These are phyloP conservation scores for Gadopsis bispinosus DNA, from an alignment of 2,797 vertebrate genomes.

Conservation along the genomic window DNA sequence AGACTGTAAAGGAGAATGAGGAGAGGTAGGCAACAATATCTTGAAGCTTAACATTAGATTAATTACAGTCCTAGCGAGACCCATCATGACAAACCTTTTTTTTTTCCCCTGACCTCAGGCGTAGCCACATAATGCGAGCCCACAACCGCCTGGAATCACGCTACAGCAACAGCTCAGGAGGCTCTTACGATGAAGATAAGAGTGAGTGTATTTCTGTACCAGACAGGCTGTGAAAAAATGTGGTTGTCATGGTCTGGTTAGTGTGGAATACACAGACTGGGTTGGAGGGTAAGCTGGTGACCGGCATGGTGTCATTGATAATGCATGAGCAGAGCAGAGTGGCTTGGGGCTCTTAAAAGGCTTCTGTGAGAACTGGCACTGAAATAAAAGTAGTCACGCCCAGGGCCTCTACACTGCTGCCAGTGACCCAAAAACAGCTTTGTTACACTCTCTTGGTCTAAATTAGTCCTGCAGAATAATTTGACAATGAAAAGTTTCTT, in stretches of 20 bases:
- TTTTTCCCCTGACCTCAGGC: constrained; percentile 77
- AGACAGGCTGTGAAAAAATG: constrained; percentile 8
- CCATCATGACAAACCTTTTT: neutral
- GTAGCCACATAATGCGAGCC: constrained; percentile 84
- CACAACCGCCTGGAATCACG: constrained; percentile 95
- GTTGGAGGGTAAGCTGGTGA: constrained; percentile 45
- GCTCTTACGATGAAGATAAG: constrained; percentile 98
- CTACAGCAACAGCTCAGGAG: constrained; percentile 98
- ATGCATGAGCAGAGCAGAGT: constrained; percentile 65
- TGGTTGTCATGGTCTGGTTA: constrained; percentile 36
- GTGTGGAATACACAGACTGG: constrained; percentile 39
- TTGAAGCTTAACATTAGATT: constrained; percentile 15
- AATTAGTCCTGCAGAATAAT: constrained; percentile 15
- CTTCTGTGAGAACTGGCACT: constrained; percentile 70
- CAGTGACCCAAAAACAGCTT: constrained; percentile 54
- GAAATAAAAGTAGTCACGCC: constrained; percentile 52
- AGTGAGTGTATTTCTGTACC: constrained; percentile 86
- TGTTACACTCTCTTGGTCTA: constrained; percentile 28
- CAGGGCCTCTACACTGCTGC: constrained; percentile 39
- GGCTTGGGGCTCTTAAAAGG: constrained; percentile 51
- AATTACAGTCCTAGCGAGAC: neutral
- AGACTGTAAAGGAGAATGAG: constrained; percentile 89
- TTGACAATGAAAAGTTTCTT: constrained; percentile 10
- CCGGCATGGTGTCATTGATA: constrained; percentile 55
- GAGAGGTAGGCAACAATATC: constrained; percentile 86